Percentiles rank a stretch among this genome's conserved stretches.
Evolutionary conservation across 2,113 vertebrate species (phyloP).

Genomic region (Gulo gulo): DNA sequence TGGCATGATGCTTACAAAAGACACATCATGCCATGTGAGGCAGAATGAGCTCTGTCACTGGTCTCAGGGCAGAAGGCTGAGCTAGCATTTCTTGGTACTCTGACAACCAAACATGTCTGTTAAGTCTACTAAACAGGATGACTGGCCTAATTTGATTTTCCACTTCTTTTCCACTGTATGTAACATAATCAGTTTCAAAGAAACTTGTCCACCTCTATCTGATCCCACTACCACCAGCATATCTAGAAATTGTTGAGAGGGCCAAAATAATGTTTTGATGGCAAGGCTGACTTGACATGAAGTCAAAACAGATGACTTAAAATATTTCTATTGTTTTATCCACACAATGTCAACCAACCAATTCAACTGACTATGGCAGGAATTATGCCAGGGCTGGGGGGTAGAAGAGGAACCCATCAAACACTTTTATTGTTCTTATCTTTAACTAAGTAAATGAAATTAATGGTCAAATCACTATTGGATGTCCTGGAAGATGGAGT

Average conservation of each 20-base stretch:
- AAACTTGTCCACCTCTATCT: neutral
- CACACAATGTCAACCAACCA: neutral
- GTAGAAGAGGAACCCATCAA: neutral
- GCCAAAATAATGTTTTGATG: neutral
- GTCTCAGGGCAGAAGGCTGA: neutral
- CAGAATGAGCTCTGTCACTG: neutral
- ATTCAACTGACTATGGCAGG: neutral
- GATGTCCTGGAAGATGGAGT: neutral
- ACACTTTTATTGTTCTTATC: neutral
- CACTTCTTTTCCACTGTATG: neutral
- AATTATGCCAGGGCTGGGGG: rapidly evolving
- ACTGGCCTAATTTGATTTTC: neutral
- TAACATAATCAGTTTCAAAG: neutral
- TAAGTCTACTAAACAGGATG: neutral
- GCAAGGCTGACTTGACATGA: neutral
- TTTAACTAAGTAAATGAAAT: neutral
- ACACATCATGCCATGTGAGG: neutral
- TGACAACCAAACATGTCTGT: neutral
- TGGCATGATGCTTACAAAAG: neutral
- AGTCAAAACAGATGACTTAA: neutral
- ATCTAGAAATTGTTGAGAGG: neutral
- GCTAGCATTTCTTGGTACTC: neutral
- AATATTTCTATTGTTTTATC: neutral
- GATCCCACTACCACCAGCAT: neutral
- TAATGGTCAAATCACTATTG: neutral